Base-by-base conservation (phyloP, 2,113 vertebrate species). In the Corydoras maculifer region DNA sequence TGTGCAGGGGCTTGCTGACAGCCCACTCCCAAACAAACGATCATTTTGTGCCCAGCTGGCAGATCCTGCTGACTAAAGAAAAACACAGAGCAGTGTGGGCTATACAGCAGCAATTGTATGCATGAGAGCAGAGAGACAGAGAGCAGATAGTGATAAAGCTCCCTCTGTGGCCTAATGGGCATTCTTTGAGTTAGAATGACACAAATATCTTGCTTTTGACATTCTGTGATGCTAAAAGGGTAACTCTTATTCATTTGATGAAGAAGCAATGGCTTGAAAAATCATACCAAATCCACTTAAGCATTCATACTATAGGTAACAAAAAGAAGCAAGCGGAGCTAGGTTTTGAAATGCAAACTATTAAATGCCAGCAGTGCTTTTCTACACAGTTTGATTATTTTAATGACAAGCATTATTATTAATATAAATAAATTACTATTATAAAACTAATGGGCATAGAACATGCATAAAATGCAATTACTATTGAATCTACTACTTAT, bases 111-210 rank as follows among this genome's bases (percentile, higher is more conserved):
- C 67, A 82, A 86, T 87, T 88, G 86, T 77, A 65, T 58, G 25
- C 43, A 62, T 49, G 18, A 25, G 18, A 25, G 18, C 18, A 29
- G 77, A 73, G 29, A 78, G 78, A 80, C 70, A 76, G 74, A 75
- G 73, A 58, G 58, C 84, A 74, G 76, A 13, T 68, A 5, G 69
- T 65, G 82, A 89, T 87, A 90, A 89, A 86, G 87, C 78, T 0
- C 74, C 58, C 80, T 85, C 84, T 89, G 86, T 87, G 82, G 74
- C 69, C 81, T 79, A 74, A 76, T 70, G 54, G 75, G 49, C 71
- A 57, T 50, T 31, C 64, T 81, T 75, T 79, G 74, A 77, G 65
- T 74, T 68, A 48, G 67, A 74, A 76, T 78, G 81, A 75, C 69
- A 12, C n/a, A 63, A 9, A 35, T 30, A 14, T 72, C 58, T 72